phyloP scores from a whole-genome alignment of 2,113 vertebrate species.

The Eublepharis macularius region DNA sequence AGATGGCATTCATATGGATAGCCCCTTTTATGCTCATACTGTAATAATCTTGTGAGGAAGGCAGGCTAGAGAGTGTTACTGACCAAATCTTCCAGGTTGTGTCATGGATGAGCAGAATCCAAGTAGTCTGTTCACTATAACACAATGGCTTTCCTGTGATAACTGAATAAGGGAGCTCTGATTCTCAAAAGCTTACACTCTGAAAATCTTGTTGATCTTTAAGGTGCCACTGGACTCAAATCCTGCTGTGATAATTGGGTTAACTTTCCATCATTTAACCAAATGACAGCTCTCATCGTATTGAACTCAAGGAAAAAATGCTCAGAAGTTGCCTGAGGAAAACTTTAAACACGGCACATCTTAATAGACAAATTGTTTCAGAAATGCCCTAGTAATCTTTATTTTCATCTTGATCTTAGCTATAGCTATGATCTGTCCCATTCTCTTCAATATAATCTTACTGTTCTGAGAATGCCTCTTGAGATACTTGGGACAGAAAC shows the following conservation, averaged over 20 bases:
- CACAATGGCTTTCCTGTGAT: neutral
- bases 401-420: conserved; percentile 74
- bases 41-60: neutral
- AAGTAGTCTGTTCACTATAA: neutral
- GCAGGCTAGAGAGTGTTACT: neutral
- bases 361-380: neutral
- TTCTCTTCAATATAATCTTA: conserved; percentile 96
- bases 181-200: too few species aligned
- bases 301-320: neutral
- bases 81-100: neutral
- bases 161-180: too few species aligned
- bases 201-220: too few species aligned
- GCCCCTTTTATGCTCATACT: neutral
- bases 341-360: neutral
- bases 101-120: neutral
- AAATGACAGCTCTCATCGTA: neutral
- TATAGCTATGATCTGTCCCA: conserved; percentile 98
- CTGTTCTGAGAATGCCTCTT: conserved; percentile 85
- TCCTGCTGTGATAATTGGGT: too few species aligned
- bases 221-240: too few species aligned
- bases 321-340: neutral
- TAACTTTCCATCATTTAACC: neutral
- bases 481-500: conserved; percentile 82
- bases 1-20: neutral
- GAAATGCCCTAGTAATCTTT: conserved; percentile 3